Evolutionary conservation across 2,797 vertebrate genomes (phyloP).

Genomic region (Phyllotis vaccarum): DNA sequence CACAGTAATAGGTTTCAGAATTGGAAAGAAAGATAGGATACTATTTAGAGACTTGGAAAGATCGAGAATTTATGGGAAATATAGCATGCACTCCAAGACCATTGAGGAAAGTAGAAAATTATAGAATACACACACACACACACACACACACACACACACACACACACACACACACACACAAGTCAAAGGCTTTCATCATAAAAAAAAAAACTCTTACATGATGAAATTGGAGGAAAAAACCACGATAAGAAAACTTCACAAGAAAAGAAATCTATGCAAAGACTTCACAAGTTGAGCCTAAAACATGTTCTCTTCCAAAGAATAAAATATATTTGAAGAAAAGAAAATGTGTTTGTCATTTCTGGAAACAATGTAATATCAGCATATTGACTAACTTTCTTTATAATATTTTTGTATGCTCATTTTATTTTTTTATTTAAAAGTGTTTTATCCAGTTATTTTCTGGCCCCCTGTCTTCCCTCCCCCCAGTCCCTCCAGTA

Average conservation of each 20-base stretch:
- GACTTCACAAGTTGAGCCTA: neutral
- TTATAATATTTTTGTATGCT: too few relatives aligned
- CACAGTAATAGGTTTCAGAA: neutral
- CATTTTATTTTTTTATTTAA: too few relatives aligned
- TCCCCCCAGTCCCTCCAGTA: too few relatives aligned
- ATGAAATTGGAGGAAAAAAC: neutral
- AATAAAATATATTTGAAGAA: neutral
- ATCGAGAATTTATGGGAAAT: neutral
- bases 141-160: too few relatives aligned
- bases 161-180: neutral
- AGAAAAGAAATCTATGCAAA: neutral
- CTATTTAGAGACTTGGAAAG: neutral
- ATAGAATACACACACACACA: too few relatives aligned
- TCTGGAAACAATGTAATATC: neutral
- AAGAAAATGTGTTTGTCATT: neutral
- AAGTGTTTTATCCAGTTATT: too few relatives aligned
- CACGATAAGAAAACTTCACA: neutral
- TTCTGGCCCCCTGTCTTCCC: too few relatives aligned
- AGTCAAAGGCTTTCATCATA: neutral
- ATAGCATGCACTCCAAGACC: neutral
- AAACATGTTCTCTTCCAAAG: neutral
- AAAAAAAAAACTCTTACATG: conserved; percentile 11
- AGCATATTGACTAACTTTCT: neutral
- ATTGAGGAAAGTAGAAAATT: conserved; percentile 17
- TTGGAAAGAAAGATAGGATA: neutral